phyloP scores from a whole-genome alignment of 2,888 invertebrate genomes.

The Ceriagrion tenellum region DNA sequence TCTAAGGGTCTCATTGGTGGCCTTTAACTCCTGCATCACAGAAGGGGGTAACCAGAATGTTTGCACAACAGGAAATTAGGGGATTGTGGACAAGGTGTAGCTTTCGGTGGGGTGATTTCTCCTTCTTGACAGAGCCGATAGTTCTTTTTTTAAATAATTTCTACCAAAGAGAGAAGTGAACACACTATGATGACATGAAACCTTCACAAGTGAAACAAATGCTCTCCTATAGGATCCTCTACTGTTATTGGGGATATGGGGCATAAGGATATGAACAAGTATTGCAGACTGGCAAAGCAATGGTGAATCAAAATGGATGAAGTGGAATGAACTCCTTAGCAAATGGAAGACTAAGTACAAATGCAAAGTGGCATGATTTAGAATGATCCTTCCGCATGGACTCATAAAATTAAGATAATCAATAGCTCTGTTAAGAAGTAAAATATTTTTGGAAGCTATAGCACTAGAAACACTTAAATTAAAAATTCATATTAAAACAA shows the following conservation, averaged over 20 bases:
- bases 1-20: conserved; percentile 91
- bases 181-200: conserved; percentile 46
- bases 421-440: conserved; percentile 65
- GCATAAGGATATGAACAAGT: conserved; percentile 35
- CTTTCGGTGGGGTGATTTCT: conserved; percentile 59
- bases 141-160: conserved; percentile 68
- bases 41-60: conserved; percentile 66
- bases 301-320: conserved; percentile 42
- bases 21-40: conserved; percentile 86
- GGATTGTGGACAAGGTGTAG: conserved; percentile 50
- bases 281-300: conserved; percentile 27
- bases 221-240: conserved; percentile 63
- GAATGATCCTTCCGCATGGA: conserved; percentile 47
- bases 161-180: conserved; percentile 33
- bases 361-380: conserved; percentile 65
- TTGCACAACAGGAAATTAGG: conserved; percentile 65
- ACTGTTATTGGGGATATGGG: conserved; percentile 28
- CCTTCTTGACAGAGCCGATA: conserved; percentile 66
- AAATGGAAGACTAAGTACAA: conserved; percentile 28
- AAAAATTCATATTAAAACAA: conserved; percentile 15
- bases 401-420: conserved; percentile 44
- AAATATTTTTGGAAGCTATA: conserved; percentile 36
- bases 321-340: conserved; percentile 39
- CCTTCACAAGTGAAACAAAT: conserved; percentile 48
- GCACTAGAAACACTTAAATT: conserved; percentile 42